Base-by-base conservation (phyloP, 2,888 invertebrate genomes). In the Eumerus sabulonum region DNA sequence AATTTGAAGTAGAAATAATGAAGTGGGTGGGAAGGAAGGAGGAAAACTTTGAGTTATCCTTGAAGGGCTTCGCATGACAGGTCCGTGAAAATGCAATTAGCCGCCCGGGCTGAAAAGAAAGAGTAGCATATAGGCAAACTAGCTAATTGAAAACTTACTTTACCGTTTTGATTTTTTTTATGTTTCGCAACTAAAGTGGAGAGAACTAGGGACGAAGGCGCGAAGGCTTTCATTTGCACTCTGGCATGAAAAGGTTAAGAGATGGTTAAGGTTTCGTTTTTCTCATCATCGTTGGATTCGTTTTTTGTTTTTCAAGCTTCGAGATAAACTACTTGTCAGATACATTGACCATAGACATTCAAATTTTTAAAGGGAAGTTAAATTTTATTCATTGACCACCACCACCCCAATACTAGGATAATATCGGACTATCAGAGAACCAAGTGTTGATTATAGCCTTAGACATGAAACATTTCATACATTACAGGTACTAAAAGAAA, bases 271-370 rank as follows among this genome's bases (percentile, higher is more conserved):
- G 13, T 51, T 60, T 66, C 66, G 60, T 57, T 50, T 72, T 57
- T 51, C 53, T 63, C 66, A 60, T 66, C 59, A 42, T 63, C 47
- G 7, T 54, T 56, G 27, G 27, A 4, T 48, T 56, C 38, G 51
- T 63, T 17, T 9, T 70, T 47, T 40, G 47, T 66, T n/a, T 19
- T 16, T 53, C 9, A 14, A 27, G 36, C 51, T 14, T 14, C 14
- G 42, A 17, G 9, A 40, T 9, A 40, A 68, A 73, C 68, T 73
- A 64, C 73, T 79, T 63, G 77, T 68, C 77, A 79, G 73, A 42
- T 73, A 48, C 73, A 73, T 68, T 79, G 73, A 79, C 79, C 79
- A 79, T 79, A 79, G 47, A 79, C 63, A 68, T 68, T 79, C 73
- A 73, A 79, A 79, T 73, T 68, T 54, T 72, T 66, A 64, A 73